Evolutionary conservation across 35 echinoderm and acorn worm genomes (phyloP).

Genomic region (Lytechinus pictus): DNA sequence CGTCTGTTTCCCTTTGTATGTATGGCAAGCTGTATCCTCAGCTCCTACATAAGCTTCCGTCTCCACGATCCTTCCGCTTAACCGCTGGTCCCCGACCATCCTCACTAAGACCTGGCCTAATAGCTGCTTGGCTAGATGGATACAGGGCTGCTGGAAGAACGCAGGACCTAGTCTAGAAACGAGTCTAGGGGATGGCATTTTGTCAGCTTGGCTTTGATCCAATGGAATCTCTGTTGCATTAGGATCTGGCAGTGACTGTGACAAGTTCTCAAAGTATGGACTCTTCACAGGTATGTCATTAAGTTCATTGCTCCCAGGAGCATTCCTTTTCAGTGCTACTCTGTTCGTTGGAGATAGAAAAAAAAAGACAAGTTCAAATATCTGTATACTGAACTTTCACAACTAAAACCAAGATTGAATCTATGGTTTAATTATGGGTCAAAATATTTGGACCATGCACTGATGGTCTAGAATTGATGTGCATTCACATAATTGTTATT

Average conservation of each 20-base stretch:
- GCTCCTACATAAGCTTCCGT: constrained; percentile 87
- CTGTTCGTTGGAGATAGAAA: background rate
- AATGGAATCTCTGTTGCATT: background rate
- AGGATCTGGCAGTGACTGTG: background rate
- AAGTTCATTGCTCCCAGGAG: background rate
- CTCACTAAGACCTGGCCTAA: constrained; percentile 83
- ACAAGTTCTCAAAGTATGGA: background rate
- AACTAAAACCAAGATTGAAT: too few relatives aligned
- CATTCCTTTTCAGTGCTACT: background rate
- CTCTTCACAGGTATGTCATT: background rate
- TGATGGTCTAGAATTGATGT: too few relatives aligned
- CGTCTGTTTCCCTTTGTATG: constrained; percentile 67
- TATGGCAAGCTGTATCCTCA: constrained; percentile 79
- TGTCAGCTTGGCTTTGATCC: background rate
- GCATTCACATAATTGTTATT: too few relatives aligned
- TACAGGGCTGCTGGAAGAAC: constrained; percentile 77
- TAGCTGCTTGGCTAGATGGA: constrained; percentile 73
- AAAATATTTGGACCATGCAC: too few relatives aligned
- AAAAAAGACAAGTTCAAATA: background rate
- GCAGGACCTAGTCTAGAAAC: background rate
- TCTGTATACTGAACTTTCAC: too few relatives aligned
- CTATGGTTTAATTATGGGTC: too few relatives aligned
- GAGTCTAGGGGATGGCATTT: background rate
- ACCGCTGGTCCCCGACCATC: constrained; percentile 55
- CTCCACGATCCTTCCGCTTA: constrained; percentile 84